Percentiles rank a stretch among this genome's conserved stretches.
Conservation (phyloP, 2,797 vertebrate genomes). For the Yasuhikotakia modesta region DNA sequence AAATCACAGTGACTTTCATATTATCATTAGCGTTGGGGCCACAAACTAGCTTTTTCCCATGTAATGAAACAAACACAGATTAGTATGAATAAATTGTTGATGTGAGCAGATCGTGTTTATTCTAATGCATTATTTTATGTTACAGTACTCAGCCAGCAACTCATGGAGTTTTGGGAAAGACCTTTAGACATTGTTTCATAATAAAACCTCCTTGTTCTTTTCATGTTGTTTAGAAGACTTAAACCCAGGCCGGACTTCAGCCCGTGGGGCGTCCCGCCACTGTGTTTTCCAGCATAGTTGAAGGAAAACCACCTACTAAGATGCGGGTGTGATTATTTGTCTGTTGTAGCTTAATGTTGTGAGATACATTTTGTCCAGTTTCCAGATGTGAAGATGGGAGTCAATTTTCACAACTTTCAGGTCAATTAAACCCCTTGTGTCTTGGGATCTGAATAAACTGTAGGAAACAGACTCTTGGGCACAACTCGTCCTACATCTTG, state of each 20-base stretch:
- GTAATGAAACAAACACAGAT: background rate
- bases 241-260: conserved; percentile 44
- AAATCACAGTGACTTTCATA: background rate
- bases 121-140: background rate
- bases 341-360: conserved; percentile 54
- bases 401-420: conserved; percentile 47
- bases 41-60: background rate
- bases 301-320: conserved; percentile 64
- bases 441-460: background rate
- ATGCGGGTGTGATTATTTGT: conserved; percentile 56
- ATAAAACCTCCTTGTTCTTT: conserved; percentile 64
- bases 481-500: background rate
- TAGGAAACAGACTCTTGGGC: background rate
- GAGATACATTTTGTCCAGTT: conserved; percentile 61
- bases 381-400: conserved; percentile 58
- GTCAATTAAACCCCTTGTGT: conserved; percentile 4
- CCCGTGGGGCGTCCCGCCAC: conserved; percentile 57
- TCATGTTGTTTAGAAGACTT: conserved; percentile 51
- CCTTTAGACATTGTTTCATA: background rate
- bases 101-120: background rate
- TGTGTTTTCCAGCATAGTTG: conserved; percentile 53
- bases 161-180: background rate
- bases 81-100: background rate
- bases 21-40: background rate
- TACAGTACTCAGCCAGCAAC: background rate